A percentile compares a stretch with the other conserved stretches of the same genome.
Conservation (phyloP, 1,140 invertebrate genomes). For the Dendrolimus punctatus region DNA sequence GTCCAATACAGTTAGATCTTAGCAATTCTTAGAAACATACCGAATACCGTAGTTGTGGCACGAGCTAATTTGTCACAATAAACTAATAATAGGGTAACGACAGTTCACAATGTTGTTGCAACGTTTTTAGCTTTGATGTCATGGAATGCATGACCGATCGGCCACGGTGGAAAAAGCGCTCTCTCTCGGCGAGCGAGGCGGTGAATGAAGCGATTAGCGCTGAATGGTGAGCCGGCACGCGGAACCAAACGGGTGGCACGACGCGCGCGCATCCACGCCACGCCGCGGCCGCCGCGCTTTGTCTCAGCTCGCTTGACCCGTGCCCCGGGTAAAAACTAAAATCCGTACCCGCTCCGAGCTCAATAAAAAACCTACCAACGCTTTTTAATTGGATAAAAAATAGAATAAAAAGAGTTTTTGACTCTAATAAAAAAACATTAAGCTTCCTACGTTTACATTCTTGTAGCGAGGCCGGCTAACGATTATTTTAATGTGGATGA, state of each 20-base stretch:
- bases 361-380: slow-evolving; percentile 33
- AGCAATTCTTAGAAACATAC: too few species aligned
- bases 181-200: slow-evolving; percentile 12
- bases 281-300: slow-evolving; percentile 28
- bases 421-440: slow-evolving; percentile 16
- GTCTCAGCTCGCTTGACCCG: slow-evolving; percentile 66
- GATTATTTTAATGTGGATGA: slow-evolving; percentile 17
- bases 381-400: slow-evolving; percentile 58
- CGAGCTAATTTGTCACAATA: slow-evolving; percentile 29
- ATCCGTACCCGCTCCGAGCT: slow-evolving; percentile 30
- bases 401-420: slow-evolving; percentile 31
- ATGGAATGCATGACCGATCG: slow-evolving; percentile 65
- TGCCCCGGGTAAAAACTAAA: slow-evolving; percentile 53
- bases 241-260: slow-evolving; percentile 60
- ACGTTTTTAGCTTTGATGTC: slow-evolving; percentile 6
- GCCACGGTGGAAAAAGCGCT: slow-evolving; percentile 47
- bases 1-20: too few species aligned
- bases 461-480: slow-evolving; percentile 6
- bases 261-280: slow-evolving; percentile 38
- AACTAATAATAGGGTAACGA: slow-evolving; percentile 6
- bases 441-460: slow-evolving; percentile 18
- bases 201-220: slow-evolving; percentile 67
- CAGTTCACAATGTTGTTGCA: slow-evolving; percentile 3
- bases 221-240: slow-evolving; percentile 59
- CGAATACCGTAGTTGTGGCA: background rate